Conservation (phyloP, 2,113 vertebrate species). For the Nibea albiflora region DNA sequence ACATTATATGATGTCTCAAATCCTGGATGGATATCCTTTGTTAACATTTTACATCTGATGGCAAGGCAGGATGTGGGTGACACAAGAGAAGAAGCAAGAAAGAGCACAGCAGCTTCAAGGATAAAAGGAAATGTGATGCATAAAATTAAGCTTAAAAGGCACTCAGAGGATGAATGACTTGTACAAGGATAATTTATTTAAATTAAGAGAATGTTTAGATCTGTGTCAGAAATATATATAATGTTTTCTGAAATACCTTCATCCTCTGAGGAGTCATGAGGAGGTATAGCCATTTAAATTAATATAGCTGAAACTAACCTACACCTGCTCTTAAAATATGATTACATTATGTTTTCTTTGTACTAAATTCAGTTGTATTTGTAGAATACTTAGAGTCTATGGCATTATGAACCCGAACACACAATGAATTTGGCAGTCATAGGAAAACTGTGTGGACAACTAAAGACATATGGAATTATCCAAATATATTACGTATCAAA, state of each 20-base stretch:
- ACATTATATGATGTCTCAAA: not conserved
- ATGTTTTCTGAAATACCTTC: not conserved
- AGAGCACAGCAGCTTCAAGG: constrained; percentile 23
- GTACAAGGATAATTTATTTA: constrained; percentile 14
- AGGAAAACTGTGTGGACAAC: not conserved
- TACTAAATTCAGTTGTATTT: not conserved
- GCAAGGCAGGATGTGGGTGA: not conserved
- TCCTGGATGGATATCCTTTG: not conserved
- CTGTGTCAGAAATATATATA: not conserved
- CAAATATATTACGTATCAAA: not conserved
- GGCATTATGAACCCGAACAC: no score
- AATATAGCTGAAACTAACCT: not conserved
- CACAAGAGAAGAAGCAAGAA: not conserved
- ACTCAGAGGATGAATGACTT: constrained; percentile 2
- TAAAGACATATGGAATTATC: not conserved
- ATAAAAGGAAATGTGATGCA: constrained; percentile 39
- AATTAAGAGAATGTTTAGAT: not conserved
- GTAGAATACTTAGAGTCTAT: not conserved
- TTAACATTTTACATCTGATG: constrained; percentile 10
- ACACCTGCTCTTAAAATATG: not conserved
- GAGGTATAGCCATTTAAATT: constrained; percentile 9
- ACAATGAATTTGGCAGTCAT: not conserved
- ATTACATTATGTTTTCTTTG: not conserved
- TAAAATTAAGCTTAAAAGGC: constrained; percentile 38
- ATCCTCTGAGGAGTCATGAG: not conserved